Evolutionary conservation across 2,113 vertebrate genomes (phyloP), one percentile per base, ranked within the genome.

Genomic region (Leucopsar rothschildi): DNA sequence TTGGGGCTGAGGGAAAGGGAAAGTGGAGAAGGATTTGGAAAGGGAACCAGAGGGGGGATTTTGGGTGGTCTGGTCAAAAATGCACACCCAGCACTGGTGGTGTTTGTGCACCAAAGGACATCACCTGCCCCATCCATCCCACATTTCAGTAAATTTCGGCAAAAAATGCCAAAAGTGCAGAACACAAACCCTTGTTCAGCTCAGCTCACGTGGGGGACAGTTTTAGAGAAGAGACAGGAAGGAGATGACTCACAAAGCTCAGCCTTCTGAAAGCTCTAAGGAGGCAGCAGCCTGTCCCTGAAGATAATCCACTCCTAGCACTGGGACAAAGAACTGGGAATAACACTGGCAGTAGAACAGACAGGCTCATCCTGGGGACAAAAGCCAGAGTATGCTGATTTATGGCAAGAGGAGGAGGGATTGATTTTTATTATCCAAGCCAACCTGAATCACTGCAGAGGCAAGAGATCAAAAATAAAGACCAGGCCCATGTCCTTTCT

Each of bases 21-120:
- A 23, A 35, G 47, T 4, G 59, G 40, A 23, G 25, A 44, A 15
- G 63, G 37, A 20, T n/a, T 55, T 24, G 9, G 28, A 76, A 87
- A 57, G 24, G 31, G 15, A 31, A 10, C 0, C 3, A 7, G 28
- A 52, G 8, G 2, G 22, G 33, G 12, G 57, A 28, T n/a, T 15
- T 1, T 50, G 57, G 4, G 15, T 8, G 27, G 2, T 31, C 35
- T 24, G 33, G 37, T 2, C 4, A 4, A 6, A 4, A 25, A 28
- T 8, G 1, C 27, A 27, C 6, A 4, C 0, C 0, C 19, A 45
- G 33, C 31, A 8, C 31, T 10, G 11, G 15, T 2, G 29, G 14
- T 3, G 14, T 5, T 23, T 2, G 3, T 37, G 66, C 68, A 35
- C n/a, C 1, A 1, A 12, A 21, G 20, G 12, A 44, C 45, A 31